These are phyloP conservation scores for Dryadula phaetusa DNA, from an alignment of 2,888 invertebrate genomes.

Conservation along the genomic window DNA sequence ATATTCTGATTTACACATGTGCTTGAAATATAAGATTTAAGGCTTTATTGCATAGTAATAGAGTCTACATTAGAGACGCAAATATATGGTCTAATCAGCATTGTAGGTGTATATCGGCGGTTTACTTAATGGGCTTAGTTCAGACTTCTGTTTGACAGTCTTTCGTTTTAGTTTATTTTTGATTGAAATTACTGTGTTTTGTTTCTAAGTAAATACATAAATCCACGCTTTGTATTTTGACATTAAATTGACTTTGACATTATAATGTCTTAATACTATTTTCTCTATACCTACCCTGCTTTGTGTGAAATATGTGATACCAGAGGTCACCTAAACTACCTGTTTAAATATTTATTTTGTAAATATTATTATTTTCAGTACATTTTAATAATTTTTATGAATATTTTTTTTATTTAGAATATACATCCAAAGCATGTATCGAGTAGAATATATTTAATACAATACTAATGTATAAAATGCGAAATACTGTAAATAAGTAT, in stretches of 20 bases:
- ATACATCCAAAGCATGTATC: too few relatives aligned
- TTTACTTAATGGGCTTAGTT: conserved; percentile 27
- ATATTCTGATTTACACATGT: conserved; percentile 31
- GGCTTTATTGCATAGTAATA: not conserved
- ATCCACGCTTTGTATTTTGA: not conserved
- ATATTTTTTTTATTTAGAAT: too few relatives aligned
- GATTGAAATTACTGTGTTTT: not conserved
- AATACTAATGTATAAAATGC: too few relatives aligned
- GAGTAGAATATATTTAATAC: too few relatives aligned
- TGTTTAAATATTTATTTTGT: too few relatives aligned
- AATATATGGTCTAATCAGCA: not conserved
- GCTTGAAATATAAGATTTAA: not conserved
- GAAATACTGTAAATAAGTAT: too few relatives aligned
- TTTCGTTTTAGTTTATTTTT: conserved; percentile 10
- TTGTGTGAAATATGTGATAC: too few relatives aligned
- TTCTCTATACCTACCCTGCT: too few relatives aligned
- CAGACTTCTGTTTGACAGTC: conserved; percentile 17
- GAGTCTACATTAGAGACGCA: not conserved
- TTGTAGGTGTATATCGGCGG: conserved; percentile 25
- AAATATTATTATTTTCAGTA: too few relatives aligned
- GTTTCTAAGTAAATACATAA: not conserved
- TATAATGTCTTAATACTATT: too few relatives aligned
- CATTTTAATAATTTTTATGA: too few relatives aligned
- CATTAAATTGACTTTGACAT: not conserved
- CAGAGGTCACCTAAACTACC: too few relatives aligned